Base-by-base conservation (phyloP, 2,113 vertebrate species). In the Platanista minor region DNA sequence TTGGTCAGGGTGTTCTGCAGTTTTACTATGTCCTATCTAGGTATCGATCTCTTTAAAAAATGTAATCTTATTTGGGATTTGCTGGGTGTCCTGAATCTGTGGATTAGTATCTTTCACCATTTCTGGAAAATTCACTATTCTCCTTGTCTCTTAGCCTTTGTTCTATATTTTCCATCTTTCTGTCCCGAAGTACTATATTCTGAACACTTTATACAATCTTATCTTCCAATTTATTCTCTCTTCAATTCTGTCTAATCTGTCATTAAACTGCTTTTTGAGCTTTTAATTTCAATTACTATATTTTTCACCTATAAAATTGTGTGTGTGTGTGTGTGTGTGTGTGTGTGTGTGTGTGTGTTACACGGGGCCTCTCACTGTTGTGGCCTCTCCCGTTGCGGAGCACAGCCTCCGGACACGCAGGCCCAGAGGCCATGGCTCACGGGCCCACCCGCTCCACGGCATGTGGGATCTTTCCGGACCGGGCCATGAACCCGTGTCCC, bases 101-200 rank as follows among this genome's bases (percentile, higher is more conserved):
- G 18, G 29, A 14, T 25, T 74, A 41, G 8, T 54, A 66, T 52
- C 66, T 54, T 81, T 62, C 49, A 88, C 33, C 52, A 83, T 72
- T 87, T 87, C 67, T 92, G 39, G 33, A 90, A 94, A 93, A 82
- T 64, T 96, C 78, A 64, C 87, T 89, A 2, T 64, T 93, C 25
- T 88, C 54, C 14, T 80, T 41, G 21, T 90, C 62, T 94, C 8
- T 72, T 54, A 49, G 69, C n/a, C 46, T 39, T 27, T 86, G 62
- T 84, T 86, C 18, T 54, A 11, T 39, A 95, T 39, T 64, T 71
- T 54, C 43, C 14, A 21, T 33, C 43, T 87, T 46, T 83, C 31
- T 66, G 20, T 57, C 41, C 21, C 21, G 14, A 11, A 33, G 23
- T 69, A 59, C 18, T 85, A 71, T 2, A 59, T 87, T 71, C 75